A percentile compares a stretch with the other conserved stretches of the same genome.
These are phyloP conservation scores for Anas platyrhynchos DNA, from an alignment of 2,113 vertebrate species.

Conservation along the genomic window DNA sequence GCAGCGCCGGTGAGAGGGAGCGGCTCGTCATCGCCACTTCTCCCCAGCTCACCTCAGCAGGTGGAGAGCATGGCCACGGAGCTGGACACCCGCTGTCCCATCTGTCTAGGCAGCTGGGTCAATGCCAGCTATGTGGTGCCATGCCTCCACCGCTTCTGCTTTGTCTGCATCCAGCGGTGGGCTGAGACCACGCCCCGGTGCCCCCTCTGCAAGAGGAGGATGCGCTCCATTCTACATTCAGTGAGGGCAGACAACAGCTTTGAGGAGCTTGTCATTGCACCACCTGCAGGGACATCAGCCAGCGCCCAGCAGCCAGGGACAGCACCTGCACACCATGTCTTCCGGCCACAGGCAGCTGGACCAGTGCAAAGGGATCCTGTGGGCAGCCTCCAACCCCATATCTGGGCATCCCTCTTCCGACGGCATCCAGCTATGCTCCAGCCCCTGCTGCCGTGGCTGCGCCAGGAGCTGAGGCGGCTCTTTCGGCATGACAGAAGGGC, in stretches of 20 bases:
- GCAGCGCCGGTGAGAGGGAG: too few relatives aligned
- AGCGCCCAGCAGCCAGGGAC: fast-evolving
- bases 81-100: too few relatives aligned
- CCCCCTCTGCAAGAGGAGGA: too few relatives aligned
- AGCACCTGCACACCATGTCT: not conserved
- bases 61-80: too few relatives aligned
- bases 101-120: too few relatives aligned
- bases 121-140: too few relatives aligned
- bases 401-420: not conserved
- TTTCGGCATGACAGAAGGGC: not conserved
- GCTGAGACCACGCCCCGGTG: too few relatives aligned
- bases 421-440: not conserved
- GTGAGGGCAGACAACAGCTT: not conserved
- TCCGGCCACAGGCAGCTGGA: not conserved
- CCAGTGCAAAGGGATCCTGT: not conserved
- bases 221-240: not conserved
- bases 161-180: too few relatives aligned
- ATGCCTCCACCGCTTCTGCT: too few relatives aligned
- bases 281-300: not conserved
- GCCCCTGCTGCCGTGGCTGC: not conserved
- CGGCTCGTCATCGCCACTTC: too few relatives aligned
- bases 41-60: too few relatives aligned
- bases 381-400: not conserved
- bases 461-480: not conserved
- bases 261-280: not conserved